Percentiles rank a stretch among this genome's conserved stretches.
These are phyloP conservation scores for Aphelinus certus DNA, from an alignment of 1,140 invertebrate genomes.

Conservation along the genomic window DNA sequence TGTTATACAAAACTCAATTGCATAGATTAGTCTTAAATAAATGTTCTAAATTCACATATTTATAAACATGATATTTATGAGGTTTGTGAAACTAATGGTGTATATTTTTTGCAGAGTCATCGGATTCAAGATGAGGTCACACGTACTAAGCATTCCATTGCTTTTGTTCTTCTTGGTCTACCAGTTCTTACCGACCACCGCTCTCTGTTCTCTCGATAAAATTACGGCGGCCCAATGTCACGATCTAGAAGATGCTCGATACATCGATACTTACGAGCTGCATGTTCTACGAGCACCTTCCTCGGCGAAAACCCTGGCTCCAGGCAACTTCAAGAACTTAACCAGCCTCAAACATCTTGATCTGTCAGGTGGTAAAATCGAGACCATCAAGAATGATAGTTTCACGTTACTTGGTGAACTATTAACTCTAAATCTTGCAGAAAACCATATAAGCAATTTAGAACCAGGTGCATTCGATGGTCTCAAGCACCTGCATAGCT, in stretches of 20 bases:
- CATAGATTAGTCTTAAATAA: no score
- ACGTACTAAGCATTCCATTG: conserved; percentile 35
- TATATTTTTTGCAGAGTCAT: conserved; percentile 44
- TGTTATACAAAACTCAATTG: no score
- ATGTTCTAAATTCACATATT: no score
- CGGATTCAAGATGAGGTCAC: conserved; percentile 51
- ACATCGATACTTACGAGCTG: conserved; percentile 50
- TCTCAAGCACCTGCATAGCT: conserved; percentile 47
- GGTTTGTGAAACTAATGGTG: no score
- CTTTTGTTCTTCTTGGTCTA: conserved; percentile 47
- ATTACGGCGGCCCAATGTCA: conserved; percentile 47
- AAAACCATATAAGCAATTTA: conserved; percentile 53
- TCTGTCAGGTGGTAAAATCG: conserved; percentile 51
- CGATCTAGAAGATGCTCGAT: conserved; percentile 53
- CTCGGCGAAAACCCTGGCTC: conserved; percentile 36
- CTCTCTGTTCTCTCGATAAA: conserved; percentile 47
- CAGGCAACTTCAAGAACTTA: conserved; percentile 48
- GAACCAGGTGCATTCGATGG: conserved; percentile 50
- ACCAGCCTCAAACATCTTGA: conserved; percentile 53
- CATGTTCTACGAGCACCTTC: conserved; percentile 43
- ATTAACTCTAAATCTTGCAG: conserved; percentile 50
- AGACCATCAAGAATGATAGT: conserved; percentile 48
- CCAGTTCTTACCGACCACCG: conserved; percentile 38
- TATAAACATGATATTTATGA: no score
- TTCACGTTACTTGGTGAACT: conserved; percentile 50